Conservation (phyloP, 35 echinoderm and acorn worm genomes). For the Ophiothrix spiculata region DNA sequence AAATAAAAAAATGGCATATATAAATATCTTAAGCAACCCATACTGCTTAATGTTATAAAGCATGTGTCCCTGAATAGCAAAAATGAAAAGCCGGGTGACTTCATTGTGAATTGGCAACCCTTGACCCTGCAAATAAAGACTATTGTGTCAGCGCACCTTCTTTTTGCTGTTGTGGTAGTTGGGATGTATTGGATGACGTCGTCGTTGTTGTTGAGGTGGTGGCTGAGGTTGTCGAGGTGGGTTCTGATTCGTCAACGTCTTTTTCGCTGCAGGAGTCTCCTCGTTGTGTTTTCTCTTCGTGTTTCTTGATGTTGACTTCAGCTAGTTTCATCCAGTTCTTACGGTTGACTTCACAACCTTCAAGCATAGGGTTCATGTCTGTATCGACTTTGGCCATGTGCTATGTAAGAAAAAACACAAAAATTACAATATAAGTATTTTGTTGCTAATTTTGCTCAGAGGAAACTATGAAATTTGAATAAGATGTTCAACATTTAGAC, state of each 20-base stretch:
- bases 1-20: not conserved
- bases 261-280: conserved; percentile 65
- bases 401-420: conserved; percentile 28
- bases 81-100: not conserved
- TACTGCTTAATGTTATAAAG: not conserved
- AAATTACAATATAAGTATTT: not conserved
- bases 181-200: not conserved
- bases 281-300: conserved; percentile 44
- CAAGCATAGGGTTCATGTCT: conserved; percentile 53
- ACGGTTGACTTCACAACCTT: conserved; percentile 59
- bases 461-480: not conserved
- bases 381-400: conserved; percentile 47
- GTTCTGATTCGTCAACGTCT: conserved; percentile 92
- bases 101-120: not conserved
- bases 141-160: not conserved
- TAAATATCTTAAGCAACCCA: not conserved
- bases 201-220: not conserved
- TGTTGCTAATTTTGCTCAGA: not conserved
- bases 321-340: conserved; percentile 83
- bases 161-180: not conserved
- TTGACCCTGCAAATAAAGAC: not conserved
- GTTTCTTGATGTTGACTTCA: conserved; percentile 50
- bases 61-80: not conserved
- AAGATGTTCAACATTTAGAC: not conserved
- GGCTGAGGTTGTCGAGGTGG: conserved; percentile 1